phyloP scores from a whole-genome alignment of 2,113 vertebrate genomes.

The Ceuthmochares aereus region DNA sequence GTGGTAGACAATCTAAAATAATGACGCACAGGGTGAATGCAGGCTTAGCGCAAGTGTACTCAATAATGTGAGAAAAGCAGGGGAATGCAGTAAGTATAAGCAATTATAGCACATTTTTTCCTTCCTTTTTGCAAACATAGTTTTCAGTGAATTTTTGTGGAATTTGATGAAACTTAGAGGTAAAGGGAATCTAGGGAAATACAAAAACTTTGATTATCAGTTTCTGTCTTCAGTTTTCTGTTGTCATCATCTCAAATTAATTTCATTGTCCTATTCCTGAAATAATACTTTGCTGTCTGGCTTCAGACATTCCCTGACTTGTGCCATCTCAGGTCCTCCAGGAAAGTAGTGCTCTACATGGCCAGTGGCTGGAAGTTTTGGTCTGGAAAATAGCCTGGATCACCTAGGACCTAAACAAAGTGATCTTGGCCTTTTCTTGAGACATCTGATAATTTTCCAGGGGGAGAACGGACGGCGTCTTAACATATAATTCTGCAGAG shows the following conservation, averaged over 20 bases:
- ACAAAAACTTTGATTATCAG: neutral
- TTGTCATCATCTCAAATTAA: neutral
- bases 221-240: neutral
- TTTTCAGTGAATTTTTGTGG: neutral
- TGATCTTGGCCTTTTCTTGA: neutral
- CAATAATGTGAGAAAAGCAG: neutral
- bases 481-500: neutral
- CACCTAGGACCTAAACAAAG: neutral
- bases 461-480: neutral
- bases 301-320: neutral
- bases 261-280: neutral
- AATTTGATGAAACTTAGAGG: neutral
- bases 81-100: neutral
- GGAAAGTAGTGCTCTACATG: neutral
- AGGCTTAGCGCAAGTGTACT: neutral
- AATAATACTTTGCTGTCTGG: neutral
- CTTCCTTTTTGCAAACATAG: neutral
- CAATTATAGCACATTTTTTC: neutral
- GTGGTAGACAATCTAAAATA: neutral
- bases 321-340: neutral
- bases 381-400: neutral
- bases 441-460: neutral
- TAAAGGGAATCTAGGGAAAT: neutral
- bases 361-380: rapidly evolving
- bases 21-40: neutral